Percentiles rank a stretch among this genome's conserved stretches.
phyloP scores from a whole-genome alignment of 2,113 vertebrate species.

The Meleagris gallopavo region DNA sequence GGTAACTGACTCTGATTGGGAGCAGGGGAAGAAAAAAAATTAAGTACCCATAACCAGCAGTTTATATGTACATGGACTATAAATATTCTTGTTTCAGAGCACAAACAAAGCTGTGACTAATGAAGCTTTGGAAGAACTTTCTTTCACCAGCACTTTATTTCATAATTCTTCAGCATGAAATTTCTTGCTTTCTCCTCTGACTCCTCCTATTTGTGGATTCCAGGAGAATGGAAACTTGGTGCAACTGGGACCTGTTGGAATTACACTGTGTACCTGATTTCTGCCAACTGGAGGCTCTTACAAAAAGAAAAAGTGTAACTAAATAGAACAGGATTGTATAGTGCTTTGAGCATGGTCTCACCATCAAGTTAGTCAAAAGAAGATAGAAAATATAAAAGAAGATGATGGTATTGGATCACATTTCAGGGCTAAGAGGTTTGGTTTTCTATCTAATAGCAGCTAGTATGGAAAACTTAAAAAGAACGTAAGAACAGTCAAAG shows the following conservation, averaged over 20 bases:
- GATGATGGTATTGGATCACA: background rate
- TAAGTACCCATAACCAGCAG: background rate
- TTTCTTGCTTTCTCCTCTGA: background rate
- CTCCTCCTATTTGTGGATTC: background rate
- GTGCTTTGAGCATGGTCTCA: background rate
- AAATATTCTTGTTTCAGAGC: background rate
- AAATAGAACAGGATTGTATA: background rate
- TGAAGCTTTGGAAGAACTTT: background rate
- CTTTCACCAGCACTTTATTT: background rate
- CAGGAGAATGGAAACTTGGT: fast-evolving
- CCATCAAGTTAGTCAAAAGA: background rate
- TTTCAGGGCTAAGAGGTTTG: background rate
- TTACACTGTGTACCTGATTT: background rate
- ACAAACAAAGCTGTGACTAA: background rate
- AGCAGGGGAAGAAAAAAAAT: background rate
- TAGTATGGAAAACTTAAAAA: background rate
- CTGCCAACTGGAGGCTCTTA: background rate
- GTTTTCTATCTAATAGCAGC: background rate
- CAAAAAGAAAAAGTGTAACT: background rate
- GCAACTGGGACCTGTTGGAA: background rate
- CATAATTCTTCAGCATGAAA: background rate
- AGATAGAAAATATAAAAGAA: background rate
- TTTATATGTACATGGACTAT: background rate
- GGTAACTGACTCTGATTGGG: background rate
- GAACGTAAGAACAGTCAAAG: background rate